Conservation (phyloP, 2,113 vertebrate genomes). For the Reinhardtius hippoglossoides region DNA sequence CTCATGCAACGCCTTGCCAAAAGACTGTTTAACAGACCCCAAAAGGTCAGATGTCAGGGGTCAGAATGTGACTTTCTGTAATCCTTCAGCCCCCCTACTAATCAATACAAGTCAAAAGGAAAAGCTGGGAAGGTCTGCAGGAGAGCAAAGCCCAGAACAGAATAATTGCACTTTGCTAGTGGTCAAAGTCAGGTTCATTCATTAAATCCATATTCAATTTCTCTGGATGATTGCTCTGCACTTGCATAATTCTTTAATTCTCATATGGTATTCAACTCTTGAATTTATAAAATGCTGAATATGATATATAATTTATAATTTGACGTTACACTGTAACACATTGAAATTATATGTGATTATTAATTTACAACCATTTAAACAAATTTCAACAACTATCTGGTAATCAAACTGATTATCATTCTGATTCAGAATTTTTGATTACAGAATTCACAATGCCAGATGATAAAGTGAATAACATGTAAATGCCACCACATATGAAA, state of each 20-base stretch:
- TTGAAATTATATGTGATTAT: neutral
- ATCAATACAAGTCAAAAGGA: constrained; percentile 58
- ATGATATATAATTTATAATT: too few species aligned
- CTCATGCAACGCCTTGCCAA: constrained; percentile 38
- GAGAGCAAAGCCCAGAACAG: constrained; percentile 5
- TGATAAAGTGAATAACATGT: too few species aligned
- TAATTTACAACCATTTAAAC: neutral
- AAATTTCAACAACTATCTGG: too few species aligned
- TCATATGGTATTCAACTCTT: neutral
- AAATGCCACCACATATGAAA: neutral
- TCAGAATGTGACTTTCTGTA: constrained; percentile 60
- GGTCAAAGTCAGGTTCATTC: neutral
- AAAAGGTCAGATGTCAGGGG: constrained; percentile 44
- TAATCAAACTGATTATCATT: too few species aligned
- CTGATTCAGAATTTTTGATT: too few species aligned
- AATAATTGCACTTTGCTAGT: constrained; percentile 10
- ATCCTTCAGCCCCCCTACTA: constrained; percentile 40
- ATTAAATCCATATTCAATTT: too few species aligned
- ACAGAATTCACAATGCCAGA: too few species aligned
- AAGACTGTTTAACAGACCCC: constrained; percentile 24
- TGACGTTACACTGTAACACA: neutral
- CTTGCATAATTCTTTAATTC: neutral
- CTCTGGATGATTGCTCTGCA: too few species aligned
- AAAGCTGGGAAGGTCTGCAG: constrained; percentile 29
- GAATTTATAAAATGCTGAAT: neutral